A percentile compares a stretch with the other conserved stretches of the same genome.
These are phyloP conservation scores for Peromyscus eremicus DNA, from an alignment of 2,797 vertebrate genomes.

Conservation along the genomic window DNA sequence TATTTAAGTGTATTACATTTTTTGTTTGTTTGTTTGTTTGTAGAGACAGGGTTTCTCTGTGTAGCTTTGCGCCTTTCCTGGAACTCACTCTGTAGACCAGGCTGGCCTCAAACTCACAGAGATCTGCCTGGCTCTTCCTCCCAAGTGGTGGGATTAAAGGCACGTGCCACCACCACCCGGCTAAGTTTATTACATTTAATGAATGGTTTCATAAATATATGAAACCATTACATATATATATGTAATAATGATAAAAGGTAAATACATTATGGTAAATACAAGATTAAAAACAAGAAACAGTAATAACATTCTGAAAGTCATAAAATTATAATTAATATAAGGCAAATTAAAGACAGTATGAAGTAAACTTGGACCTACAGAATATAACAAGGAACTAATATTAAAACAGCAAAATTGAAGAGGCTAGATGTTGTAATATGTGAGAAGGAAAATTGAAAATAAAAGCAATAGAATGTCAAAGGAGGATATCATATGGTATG, in stretches of 20 bases:
- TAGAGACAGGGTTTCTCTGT: too few species aligned
- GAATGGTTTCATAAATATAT: too few species aligned
- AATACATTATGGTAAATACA: neutral
- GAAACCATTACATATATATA: too few species aligned
- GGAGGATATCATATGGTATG: neutral
- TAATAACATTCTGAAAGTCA: neutral
- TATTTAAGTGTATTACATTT: neutral
- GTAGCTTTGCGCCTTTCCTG: too few species aligned
- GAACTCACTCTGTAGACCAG: too few species aligned
- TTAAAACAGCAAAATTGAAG: neutral
- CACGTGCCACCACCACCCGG: too few species aligned
- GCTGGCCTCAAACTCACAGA: too few species aligned
- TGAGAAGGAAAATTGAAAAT: neutral
- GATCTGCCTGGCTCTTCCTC: too few species aligned
- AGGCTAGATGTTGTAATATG: neutral
- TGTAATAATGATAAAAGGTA: neutral
- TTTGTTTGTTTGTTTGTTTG: too few species aligned
- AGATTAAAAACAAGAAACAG: neutral
- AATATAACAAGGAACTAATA: neutral
- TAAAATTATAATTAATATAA: neutral
- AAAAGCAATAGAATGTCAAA: neutral
- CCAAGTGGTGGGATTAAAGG: too few species aligned
- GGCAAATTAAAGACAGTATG: neutral
- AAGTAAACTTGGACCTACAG: neutral
- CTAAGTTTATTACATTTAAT: too few species aligned